Evolutionary conservation across 2,113 vertebrate genomes (phyloP), one percentile per base, ranked within the genome.

Genomic region (Stegastes partitus): DNA sequence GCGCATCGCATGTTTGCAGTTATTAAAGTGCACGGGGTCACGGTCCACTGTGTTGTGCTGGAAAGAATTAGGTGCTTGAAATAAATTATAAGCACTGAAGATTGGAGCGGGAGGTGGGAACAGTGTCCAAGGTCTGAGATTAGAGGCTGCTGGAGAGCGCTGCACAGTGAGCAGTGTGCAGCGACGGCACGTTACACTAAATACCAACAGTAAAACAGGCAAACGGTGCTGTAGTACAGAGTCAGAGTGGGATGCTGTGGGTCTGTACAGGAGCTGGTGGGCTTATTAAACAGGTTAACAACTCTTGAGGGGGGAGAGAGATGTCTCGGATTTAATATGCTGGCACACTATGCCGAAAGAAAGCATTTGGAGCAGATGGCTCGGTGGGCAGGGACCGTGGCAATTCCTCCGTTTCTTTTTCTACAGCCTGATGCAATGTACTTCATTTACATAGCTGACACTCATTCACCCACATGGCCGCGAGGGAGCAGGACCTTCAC

Each of bases 361-460:
- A 83, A 63, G 54, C 12, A 31, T 42, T 75, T 79, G n/a, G 55
- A 87, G 66, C 82, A 85, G 87, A 91, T 91, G 85, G 83, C 76
- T 68, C 58, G 63, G 79, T 74, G 81, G 68, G 49, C 23, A 54
- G 78, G 74, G 67, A 61, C 51, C 8, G 15, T 31, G 21, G 51
- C 72, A 82, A 31, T 82, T 77, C 51, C 45, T 74, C 61, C 37
- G 28, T 22, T 63, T 83, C 66, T 22, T 65, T 65, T 76, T 61
- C 55, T 23, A 19, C 61, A 67, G 59, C 15, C 74, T 68, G 68
- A 74, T 74, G 59, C 77, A 67, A 61, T 57, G 57, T 23, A n/a
- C 79, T 91, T 65, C 58, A 83, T 86, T 84, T 82, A 45, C 70
- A 61, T 54, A 65, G 50, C 34, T 70, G 44, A 68, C 54, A 69